These are phyloP conservation scores for Plotosus lineatus DNA, from an alignment of 2,113 vertebrate genomes.

Conservation along the genomic window DNA sequence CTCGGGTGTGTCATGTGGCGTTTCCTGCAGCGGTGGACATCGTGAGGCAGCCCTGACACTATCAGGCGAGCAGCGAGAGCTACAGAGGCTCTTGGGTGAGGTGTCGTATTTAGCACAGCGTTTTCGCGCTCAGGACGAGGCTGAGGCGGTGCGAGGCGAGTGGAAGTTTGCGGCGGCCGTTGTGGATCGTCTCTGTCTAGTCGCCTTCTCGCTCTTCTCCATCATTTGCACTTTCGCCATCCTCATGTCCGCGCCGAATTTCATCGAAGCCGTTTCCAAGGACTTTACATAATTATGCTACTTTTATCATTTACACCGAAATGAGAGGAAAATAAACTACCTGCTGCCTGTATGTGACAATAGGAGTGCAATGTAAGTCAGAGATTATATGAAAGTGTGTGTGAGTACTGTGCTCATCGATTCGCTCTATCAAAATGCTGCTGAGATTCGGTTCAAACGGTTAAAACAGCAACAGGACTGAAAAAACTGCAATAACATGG, in stretches of 20 bases:
- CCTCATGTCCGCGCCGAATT: constrained; percentile 88
- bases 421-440: too few relatives aligned
- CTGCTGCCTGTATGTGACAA: neutral
- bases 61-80: constrained; percentile 75
- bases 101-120: constrained; percentile 82
- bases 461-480: too few relatives aligned
- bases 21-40: neutral
- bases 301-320: neutral
- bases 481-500: neutral
- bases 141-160: constrained; percentile 82
- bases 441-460: neutral
- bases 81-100: constrained; percentile 80
- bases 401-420: neutral
- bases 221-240: constrained; percentile 89
- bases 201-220: constrained; percentile 87
- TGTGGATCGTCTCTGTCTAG: constrained; percentile 85
- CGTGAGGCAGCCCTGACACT: constrained; percentile 48
- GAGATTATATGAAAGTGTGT: neutral
- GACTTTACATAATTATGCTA: constrained; percentile 78
- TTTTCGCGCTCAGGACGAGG: constrained; percentile 82
- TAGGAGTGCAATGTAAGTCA: neutral
- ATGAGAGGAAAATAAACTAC: constrained; percentile 16
- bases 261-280: constrained; percentile 87
- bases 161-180: constrained; percentile 91
- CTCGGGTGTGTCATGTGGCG: constrained; percentile 64